phyloP scores from a whole-genome alignment of 2,113 vertebrate species.

The Neotoma lepida region DNA sequence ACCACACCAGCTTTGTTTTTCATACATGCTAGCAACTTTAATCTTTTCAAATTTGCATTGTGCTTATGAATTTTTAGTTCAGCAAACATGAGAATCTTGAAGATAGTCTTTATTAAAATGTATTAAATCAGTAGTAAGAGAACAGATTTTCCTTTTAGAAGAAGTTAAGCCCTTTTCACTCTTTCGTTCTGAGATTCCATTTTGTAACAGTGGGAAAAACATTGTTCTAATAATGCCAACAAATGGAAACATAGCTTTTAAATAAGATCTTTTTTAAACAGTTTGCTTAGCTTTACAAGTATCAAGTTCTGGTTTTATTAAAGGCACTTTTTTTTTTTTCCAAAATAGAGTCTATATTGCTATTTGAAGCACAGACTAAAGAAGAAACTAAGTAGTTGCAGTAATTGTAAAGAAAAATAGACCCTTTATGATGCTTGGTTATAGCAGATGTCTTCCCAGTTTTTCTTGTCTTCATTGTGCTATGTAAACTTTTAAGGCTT shows the following conservation, averaged over 20 bases:
- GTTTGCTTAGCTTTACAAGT: constrained; percentile 49
- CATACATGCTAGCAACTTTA: background rate
- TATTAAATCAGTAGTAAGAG: background rate
- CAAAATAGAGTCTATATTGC: constrained; percentile 63
- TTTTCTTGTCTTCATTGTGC: background rate
- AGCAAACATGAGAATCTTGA: background rate
- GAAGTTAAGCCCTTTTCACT: background rate
- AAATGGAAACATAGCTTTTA: constrained; percentile 41
- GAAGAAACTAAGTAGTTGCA: constrained; percentile 1
- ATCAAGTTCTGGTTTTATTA: constrained; percentile 58
- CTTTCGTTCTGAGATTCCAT: constrained; percentile 4
- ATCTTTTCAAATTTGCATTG: constrained; percentile 31
- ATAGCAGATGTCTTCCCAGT: background rate
- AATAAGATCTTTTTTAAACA: constrained; percentile 58
- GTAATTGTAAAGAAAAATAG: constrained; percentile 55
- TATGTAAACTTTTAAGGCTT: constrained; percentile 10
- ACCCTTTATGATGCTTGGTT: background rate
- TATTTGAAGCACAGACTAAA: constrained; percentile 60
- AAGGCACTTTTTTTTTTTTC: constrained; percentile 49
- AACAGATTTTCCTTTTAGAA: background rate
- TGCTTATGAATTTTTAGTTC: constrained; percentile 49
- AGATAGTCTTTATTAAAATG: constrained; percentile 44
- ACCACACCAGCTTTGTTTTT: background rate
- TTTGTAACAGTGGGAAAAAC: constrained; percentile 32
- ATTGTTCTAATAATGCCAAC: constrained; percentile 24